These are phyloP conservation scores for Limnephilus lunatus DNA, from an alignment of 2,888 invertebrate genomes.

Conservation along the genomic window DNA sequence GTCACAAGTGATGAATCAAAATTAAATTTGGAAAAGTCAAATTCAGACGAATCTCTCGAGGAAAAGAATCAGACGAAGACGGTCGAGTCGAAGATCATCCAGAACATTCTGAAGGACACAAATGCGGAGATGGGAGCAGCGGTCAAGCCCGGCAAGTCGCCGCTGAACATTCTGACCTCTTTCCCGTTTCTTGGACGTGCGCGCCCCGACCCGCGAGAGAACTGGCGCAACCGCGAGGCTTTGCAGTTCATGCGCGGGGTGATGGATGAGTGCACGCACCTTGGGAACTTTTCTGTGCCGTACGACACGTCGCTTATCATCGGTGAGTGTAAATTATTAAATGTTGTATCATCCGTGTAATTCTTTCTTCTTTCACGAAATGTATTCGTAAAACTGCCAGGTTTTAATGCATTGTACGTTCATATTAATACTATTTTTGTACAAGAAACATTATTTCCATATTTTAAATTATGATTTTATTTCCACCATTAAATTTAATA, in stretches of 20 bases:
- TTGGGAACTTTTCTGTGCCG: conserved; percentile 93
- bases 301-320: conserved; percentile 94
- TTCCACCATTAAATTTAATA: too few relatives aligned
- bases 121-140: neutral
- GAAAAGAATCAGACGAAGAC: neutral
- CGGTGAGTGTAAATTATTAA: conserved; percentile 69
- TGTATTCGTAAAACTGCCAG: too few relatives aligned
- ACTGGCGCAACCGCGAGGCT: conserved; percentile 87
- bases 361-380: too few relatives aligned
- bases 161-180: conserved; percentile 72
- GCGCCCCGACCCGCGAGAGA: conserved; percentile 78
- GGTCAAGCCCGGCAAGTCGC: conserved; percentile 67
- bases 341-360: neutral
- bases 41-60: conserved; percentile 5
- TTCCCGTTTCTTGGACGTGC: conserved; percentile 72
- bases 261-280: conserved; percentile 99
- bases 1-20: neutral
- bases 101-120: conserved; percentile 49
- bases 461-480: too few relatives aligned
- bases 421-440: too few relatives aligned
- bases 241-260: conserved; percentile 96
- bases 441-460: too few relatives aligned
- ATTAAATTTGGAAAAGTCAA: neutral
- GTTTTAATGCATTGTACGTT: too few relatives aligned
- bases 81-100: conserved; percentile 51